Base-by-base conservation (phyloP, 2,113 vertebrate genomes). In the Psammodynastes pulverulentus region DNA sequence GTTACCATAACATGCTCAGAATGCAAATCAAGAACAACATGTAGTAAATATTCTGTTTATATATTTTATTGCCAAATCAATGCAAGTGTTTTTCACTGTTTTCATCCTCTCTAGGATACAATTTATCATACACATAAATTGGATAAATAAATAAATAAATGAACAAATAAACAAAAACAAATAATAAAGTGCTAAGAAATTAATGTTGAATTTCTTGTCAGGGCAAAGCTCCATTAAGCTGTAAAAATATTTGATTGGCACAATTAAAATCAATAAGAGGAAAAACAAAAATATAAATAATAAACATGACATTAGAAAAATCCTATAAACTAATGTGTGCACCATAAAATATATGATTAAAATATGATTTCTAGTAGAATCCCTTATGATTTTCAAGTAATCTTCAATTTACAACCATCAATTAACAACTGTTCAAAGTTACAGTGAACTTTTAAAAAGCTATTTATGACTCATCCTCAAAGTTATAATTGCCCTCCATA, bases 11-110 rank as follows among this genome's bases (percentile, higher is more conserved):
- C 52, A 17, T 24, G 34, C 90, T 93, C 93, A 91, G 9, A 51
- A 93, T 89, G 54, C 89, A 95, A 95, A 94, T 92, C 9, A 29
- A 90, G 24, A 85, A 85, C 88, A 92, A 34, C n/a, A 34, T 72
- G 29, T 90, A 93, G 72, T 62, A 19, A n/a, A 91, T 84, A 15
- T 24, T 51, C 3, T 90, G 0, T 86, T 88, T 79, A 86, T 88
- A 93, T 15, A 34, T 91, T 92, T 52, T 23, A 7, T 7, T 89
- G 43, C 58, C 21, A 56, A 92, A 58, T 48, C 34, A 10, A 34
- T 72, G n/a, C 3, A 86, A 67, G 12, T 19, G n/a, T 54, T 34
- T 90, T 46, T 90, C 79, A 93, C 2, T 85, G 4, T 72, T 92
- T 34, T 34, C 29, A 34, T 67, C 48, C 49, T 45, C 1, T 84